Conservation (phyloP, 1,140 invertebrate species). For the Ceratitis capitata region DNA sequence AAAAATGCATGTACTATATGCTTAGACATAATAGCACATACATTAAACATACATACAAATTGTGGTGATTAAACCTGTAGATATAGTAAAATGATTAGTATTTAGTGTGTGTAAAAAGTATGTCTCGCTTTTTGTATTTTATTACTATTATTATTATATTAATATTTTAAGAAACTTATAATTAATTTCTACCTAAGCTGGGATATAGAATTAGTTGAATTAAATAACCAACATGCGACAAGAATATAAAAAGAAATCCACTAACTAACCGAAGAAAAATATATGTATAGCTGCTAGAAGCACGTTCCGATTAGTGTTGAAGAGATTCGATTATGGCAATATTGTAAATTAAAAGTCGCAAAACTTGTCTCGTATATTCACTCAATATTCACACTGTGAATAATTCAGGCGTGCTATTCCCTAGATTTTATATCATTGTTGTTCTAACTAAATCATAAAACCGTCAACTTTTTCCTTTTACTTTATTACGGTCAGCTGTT, state of each 20-base stretch:
- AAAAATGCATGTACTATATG: background rate
- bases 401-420: no score
- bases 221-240: background rate
- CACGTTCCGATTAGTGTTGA: background rate
- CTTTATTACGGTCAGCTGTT: no score
- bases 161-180: background rate
- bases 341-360: no score
- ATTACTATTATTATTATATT: background rate
- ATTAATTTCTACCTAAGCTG: constrained; percentile 22
- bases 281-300: background rate
- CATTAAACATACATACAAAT: background rate
- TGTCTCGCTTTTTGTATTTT: background rate
- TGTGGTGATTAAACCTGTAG: background rate
- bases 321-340: no score
- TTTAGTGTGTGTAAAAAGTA: constrained; percentile 16
- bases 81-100: background rate
- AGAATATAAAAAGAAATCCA: background rate
- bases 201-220: constrained; percentile 7
- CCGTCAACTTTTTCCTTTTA: no score
- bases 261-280: background rate
- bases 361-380: no score
- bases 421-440: no score
- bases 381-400: no score
- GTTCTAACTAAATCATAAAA: no score
- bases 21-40: background rate